phyloP scores from a whole-genome alignment of 2,888 invertebrate genomes.

The Colostygia pectinataria region DNA sequence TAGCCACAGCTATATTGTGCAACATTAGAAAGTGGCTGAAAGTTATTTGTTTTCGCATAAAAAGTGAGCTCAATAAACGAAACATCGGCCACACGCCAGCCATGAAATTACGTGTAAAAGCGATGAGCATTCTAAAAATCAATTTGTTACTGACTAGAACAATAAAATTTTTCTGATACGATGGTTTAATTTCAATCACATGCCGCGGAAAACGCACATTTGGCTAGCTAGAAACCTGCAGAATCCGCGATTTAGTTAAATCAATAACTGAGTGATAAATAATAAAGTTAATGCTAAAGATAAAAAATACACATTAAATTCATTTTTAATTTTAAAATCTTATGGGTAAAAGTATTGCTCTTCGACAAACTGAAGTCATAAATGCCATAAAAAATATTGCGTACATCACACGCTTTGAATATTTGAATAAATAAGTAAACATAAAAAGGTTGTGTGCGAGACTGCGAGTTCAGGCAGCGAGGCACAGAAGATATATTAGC shows the following conservation, averaged over 20 bases:
- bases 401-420: constrained; percentile 61
- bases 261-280: too few relatives aligned
- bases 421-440: constrained; percentile 75
- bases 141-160: constrained; percentile 49
- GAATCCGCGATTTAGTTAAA: too few relatives aligned
- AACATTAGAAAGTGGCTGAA: constrained; percentile 60
- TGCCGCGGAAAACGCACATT: too few relatives aligned
- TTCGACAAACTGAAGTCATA: constrained; percentile 60
- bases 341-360: constrained; percentile 20
- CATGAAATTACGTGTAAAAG: constrained; percentile 70
- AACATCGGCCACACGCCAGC: constrained; percentile 60
- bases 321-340: too few relatives aligned
- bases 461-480: constrained; percentile 35
- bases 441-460: constrained; percentile 66
- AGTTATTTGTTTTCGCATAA: constrained; percentile 60
- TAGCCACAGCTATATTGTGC: constrained; percentile 56
- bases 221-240: too few relatives aligned
- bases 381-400: constrained; percentile 70
- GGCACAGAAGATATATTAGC: constrained; percentile 10
- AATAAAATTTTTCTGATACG: background rate
- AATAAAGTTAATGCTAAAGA: too few relatives aligned
- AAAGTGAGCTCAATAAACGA: constrained; percentile 65
- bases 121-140: constrained; percentile 54
- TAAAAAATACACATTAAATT: too few relatives aligned
- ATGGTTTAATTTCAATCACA: background rate